These are phyloP conservation scores for Mayetiola destructor DNA, from an alignment of 2,888 invertebrate genomes.

Conservation along the genomic window DNA sequence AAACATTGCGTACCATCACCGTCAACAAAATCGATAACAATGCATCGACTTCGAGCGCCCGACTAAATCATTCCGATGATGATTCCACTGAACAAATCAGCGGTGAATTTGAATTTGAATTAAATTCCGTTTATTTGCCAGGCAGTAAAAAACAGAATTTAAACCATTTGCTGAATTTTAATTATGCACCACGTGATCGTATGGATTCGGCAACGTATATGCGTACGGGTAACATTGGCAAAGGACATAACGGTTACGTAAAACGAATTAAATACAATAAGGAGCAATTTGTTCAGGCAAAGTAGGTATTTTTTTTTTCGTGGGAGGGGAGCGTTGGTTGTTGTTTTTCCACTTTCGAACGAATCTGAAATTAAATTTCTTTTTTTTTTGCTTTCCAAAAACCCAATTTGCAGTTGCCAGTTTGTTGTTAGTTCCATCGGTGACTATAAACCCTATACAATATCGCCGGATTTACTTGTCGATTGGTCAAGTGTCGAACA, in stretches of 20 bases:
- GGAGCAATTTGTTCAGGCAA: slow-evolving; percentile 87
- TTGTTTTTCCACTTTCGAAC: too few species aligned
- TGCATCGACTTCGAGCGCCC: slow-evolving; percentile 41
- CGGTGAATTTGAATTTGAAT: slow-evolving; percentile 45
- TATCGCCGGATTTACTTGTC: slow-evolving; percentile 76
- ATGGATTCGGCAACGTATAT: slow-evolving; percentile 20
- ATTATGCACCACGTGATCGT: slow-evolving; percentile 52
- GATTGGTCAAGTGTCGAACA: slow-evolving; percentile 89
- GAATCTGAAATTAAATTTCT: background rate
- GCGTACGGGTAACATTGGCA: background rate
- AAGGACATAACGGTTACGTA: slow-evolving; percentile 19
- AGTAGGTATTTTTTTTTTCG: slow-evolving; percentile 44
- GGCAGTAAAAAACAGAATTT: slow-evolving; percentile 85
- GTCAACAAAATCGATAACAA: slow-evolving; percentile 29
- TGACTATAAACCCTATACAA: slow-evolving; percentile 57
- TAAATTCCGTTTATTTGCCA: slow-evolving; percentile 67
- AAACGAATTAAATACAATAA: slow-evolving; percentile 67
- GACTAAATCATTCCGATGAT: slow-evolving; percentile 26
- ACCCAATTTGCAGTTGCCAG: slow-evolving; percentile 68
- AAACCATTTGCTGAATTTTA: slow-evolving; percentile 88
- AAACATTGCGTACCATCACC: slow-evolving; percentile 47
- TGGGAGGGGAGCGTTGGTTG: background rate
- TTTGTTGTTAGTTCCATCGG: slow-evolving; percentile 77
- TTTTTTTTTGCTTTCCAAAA: slow-evolving; percentile 13
- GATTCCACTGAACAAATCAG: slow-evolving; percentile 27